Conservation (phyloP, 2,797 vertebrate genomes). For the Tympanoctomys barrerae region DNA sequence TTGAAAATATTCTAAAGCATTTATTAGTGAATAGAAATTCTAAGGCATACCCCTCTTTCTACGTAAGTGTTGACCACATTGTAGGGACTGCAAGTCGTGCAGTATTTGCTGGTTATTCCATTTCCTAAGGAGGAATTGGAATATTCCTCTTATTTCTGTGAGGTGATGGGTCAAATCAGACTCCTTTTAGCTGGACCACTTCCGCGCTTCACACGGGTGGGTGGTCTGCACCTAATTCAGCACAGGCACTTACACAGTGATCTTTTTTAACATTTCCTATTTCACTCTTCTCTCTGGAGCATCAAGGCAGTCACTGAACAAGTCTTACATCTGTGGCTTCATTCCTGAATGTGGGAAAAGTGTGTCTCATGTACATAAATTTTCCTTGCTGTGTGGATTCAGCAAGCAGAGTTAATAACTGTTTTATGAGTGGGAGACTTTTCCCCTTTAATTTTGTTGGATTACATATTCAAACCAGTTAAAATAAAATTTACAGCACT, state of each 20-base stretch:
- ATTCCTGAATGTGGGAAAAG: slow-evolving; percentile 69
- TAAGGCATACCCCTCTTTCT: not conserved
- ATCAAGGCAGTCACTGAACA: slow-evolving; percentile 23
- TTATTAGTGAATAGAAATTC: not conserved
- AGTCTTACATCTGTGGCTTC: slow-evolving; percentile 66
- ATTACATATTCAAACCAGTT: slow-evolving; percentile 76
- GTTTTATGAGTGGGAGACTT: slow-evolving; percentile 57
- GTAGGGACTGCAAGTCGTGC: not conserved
- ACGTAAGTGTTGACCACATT: not conserved
- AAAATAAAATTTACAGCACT: slow-evolving; percentile 85
- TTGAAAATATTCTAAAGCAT: not conserved
- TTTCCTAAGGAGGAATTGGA: not conserved
- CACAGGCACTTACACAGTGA: not conserved
- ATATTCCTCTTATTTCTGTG: not conserved
- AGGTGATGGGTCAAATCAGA: slow-evolving; percentile 46
- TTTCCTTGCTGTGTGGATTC: slow-evolving; percentile 58
- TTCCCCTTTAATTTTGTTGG: slow-evolving; percentile 73
- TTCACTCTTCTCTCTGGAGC: not conserved
- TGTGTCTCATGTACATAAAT: slow-evolving; percentile 58
- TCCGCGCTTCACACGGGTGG: not conserved
- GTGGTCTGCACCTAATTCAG: not conserved
- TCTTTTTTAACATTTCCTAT: slow-evolving; percentile 24
- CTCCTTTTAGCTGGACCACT: slow-evolving; percentile 5
- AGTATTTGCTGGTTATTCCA: not conserved
- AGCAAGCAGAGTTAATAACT: slow-evolving; percentile 71